phyloP scores from a whole-genome alignment of 1,140 invertebrate species.

The Schlechtendalia chinensis region DNA sequence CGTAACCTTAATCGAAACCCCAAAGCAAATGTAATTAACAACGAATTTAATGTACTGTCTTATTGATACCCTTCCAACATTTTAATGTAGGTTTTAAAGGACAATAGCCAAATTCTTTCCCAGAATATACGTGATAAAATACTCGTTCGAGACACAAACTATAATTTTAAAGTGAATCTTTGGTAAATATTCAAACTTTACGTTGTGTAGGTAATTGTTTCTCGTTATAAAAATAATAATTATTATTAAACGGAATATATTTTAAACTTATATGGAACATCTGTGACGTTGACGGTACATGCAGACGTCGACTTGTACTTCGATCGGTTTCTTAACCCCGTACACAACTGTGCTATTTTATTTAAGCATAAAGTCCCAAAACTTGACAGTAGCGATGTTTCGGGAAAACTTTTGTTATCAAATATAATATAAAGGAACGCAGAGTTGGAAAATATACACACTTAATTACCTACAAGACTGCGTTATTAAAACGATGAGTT shows the following conservation, averaged over 20 bases:
- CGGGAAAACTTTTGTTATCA: slow-evolving; percentile 2
- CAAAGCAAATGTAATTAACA: background rate
- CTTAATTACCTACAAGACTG: background rate
- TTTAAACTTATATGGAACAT: background rate
- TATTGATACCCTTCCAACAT: background rate
- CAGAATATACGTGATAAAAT: background rate
- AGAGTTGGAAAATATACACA: background rate
- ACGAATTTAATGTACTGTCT: background rate
- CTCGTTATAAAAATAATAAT: too few species aligned
- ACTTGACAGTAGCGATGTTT: background rate
- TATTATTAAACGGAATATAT: too few species aligned
- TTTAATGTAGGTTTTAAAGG: background rate
- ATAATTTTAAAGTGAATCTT: too few species aligned
- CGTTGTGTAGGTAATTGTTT: too few species aligned
- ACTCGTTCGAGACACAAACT: too few species aligned
- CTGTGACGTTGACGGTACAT: background rate
- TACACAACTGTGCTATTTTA: background rate
- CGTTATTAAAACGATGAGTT: background rate
- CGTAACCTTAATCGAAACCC: background rate
- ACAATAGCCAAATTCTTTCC: background rate
- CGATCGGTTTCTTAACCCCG: background rate
- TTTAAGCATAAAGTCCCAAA: background rate
- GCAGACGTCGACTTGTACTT: background rate
- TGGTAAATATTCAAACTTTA: too few species aligned
- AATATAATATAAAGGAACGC: slow-evolving; percentile 1